A percentile compares a stretch with the other conserved stretches of the same genome.
These are phyloP conservation scores for Phodopus roborovskii DNA, from an alignment of 2,113 vertebrate genomes.

Conservation along the genomic window DNA sequence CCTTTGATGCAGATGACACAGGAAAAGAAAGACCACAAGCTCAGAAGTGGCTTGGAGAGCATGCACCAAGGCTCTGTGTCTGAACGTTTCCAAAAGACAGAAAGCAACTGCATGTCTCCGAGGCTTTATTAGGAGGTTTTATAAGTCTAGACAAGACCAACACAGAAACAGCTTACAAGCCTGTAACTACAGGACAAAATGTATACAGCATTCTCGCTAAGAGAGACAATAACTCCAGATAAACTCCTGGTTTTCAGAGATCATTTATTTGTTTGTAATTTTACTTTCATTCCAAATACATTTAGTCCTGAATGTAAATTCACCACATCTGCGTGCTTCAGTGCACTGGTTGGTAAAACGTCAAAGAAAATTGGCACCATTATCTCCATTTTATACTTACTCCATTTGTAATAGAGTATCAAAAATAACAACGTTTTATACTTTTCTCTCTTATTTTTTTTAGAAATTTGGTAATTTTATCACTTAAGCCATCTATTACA, in stretches of 20 bases:
- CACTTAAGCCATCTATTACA: constrained; percentile 2
- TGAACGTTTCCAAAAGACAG: constrained; percentile 75
- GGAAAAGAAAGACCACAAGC: constrained; percentile 67
- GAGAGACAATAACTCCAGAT: constrained; percentile 59
- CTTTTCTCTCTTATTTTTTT: background rate
- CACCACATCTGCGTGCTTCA: constrained; percentile 25
- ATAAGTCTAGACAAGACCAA: constrained; percentile 82
- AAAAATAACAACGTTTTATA: constrained; percentile 10
- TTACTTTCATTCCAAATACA: constrained; percentile 56
- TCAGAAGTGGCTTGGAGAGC: constrained; percentile 41
- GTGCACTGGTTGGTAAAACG: background rate
- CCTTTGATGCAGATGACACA: constrained; percentile 49
- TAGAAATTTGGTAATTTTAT: background rate
- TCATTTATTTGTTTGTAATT: constrained; percentile 64
- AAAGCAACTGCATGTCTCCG: constrained; percentile 79
- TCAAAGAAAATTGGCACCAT: background rate
- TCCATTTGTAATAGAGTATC: background rate
- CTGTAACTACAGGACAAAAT: constrained; percentile 52
- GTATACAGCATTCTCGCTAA: constrained; percentile 24
- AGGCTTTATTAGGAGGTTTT: constrained; percentile 79
- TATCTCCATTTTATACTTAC: constrained; percentile 17
- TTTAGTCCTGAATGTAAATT: constrained; percentile 48
- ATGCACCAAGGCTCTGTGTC: constrained; percentile 49
- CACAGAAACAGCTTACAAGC: constrained; percentile 68
- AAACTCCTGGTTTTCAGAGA: constrained; percentile 41